Base-by-base conservation (phyloP, 1,140 invertebrate genomes). In the Drosophila ogumai region DNA sequence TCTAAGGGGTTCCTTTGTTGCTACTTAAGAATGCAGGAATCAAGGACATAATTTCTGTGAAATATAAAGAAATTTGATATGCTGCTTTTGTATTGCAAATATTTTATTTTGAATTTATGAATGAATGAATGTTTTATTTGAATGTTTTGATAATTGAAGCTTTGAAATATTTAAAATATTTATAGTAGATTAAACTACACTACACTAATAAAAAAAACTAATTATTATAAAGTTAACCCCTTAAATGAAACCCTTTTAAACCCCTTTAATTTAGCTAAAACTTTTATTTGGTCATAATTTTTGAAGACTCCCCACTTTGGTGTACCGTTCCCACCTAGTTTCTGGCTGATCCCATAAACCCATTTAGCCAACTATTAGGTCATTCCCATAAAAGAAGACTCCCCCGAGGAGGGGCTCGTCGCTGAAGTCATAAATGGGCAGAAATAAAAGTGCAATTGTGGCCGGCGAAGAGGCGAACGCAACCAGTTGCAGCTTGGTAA, bases 311-410 rank as follows among this genome's bases (percentile, higher is more conserved):
- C 22, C 43, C 36, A 12, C 28, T 52, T 52, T 36, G 19, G 60
- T 13, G 12, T 32, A 36, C 66, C 36, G 52, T 54, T 50, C 8
- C 60, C 66, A 67, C 15, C 28, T 25, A 32, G 12, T 46, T 57
- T 41, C 43, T 43, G 44, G 43, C 57, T 36, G 55, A 73, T 65
- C 63, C 64, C 49, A 66, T 41, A 84, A 79, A 75, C 75, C 75
- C 43, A 84, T 61, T 75, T 65, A 44, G 43, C 57, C 57, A 44
- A 47, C 38, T 69, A 78, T 63, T 78, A 56, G 75, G 75, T 71
- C 75, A 78, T 71, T 66, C 65, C 32, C 44, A 46, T 72, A 68
- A 80, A 80, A 75, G 54, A 38, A 50, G n/a, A 54, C 34, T 49
- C 56, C 52, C 50, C 52, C 32, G 13, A 38, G 22, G n/a, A 72